Conservation (phyloP, 2,113 vertebrate species). For the Sinocyclocheilus anshuiensis region DNA sequence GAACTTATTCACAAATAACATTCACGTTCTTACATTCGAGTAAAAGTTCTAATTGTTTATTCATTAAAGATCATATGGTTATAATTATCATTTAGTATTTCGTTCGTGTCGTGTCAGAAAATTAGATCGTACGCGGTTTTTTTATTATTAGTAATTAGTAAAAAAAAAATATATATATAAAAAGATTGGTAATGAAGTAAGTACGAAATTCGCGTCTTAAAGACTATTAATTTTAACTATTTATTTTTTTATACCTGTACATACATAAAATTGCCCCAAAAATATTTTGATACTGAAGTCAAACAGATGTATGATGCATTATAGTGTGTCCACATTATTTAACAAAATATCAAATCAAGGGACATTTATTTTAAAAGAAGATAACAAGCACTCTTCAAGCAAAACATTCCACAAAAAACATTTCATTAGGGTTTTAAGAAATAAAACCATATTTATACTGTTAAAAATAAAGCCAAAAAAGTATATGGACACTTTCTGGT, state of each 20-base stretch:
- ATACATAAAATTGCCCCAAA: neutral
- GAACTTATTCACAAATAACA: neutral
- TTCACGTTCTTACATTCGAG: no score
- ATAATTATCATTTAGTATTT: constrained; percentile 56
- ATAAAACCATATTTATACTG: neutral
- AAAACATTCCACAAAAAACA: neutral
- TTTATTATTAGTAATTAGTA: no score
- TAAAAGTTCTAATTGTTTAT: neutral
- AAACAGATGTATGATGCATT: neutral
- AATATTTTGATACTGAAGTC: neutral
- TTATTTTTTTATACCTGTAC: no score
- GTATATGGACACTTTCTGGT: neutral
- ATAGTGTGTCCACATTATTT: neutral
- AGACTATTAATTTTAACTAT: no score
- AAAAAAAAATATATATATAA: no score
- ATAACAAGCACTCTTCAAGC: neutral
- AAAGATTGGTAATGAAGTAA: neutral
- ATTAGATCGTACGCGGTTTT: no score
- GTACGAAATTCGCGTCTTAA: neutral
- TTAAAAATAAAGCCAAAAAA: neutral
- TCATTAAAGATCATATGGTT: no score
- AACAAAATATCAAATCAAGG: neutral
- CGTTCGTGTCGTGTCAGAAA: no score
- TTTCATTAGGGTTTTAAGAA: neutral
- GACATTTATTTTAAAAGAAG: neutral